These are phyloP conservation scores for Drosophila bifasciata DNA, from an alignment of 1,140 invertebrate species.

Conservation along the genomic window DNA sequence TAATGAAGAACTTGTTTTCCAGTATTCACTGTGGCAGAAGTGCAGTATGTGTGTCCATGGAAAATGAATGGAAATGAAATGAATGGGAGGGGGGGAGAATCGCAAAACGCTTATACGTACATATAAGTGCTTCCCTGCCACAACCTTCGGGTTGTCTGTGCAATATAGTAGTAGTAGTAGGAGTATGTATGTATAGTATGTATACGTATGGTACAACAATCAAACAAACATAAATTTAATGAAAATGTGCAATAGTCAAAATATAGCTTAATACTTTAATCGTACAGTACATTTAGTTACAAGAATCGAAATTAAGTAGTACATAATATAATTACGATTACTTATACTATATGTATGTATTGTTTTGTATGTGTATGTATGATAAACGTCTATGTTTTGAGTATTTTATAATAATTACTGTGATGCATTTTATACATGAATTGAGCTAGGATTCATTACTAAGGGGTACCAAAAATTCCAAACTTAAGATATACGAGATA, in stretches of 20 bases:
- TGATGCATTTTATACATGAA: slow-evolving; percentile 57
- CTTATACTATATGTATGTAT: slow-evolving; percentile 7
- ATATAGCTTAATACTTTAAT: slow-evolving; percentile 73
- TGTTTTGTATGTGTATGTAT: slow-evolving; percentile 11
- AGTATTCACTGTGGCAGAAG: too few species aligned
- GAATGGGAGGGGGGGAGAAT: too few species aligned
- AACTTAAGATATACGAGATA: slow-evolving; percentile 26
- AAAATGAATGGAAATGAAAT: too few species aligned
- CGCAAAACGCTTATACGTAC: slow-evolving; percentile 19
- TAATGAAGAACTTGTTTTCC: too few species aligned
- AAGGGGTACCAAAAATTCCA: slow-evolving; percentile 16
- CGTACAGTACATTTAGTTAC: slow-evolving; percentile 47
- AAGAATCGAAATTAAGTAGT: slow-evolving; percentile 32
- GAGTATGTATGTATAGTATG: too few species aligned
- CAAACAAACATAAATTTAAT: slow-evolving; percentile 55
- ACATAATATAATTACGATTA: slow-evolving; percentile 17
- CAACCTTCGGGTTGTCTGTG: slow-evolving; percentile 18
- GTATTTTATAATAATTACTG: slow-evolving; percentile 78
- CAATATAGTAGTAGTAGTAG: too few species aligned
- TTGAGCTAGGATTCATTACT: slow-evolving; percentile 40
- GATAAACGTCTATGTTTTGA: slow-evolving; percentile 21
- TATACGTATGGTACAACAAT: slow-evolving; percentile 76
- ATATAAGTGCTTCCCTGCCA: neutral
- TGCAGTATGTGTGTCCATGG: too few species aligned
- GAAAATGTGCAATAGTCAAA: slow-evolving; percentile 55